Base-by-base conservation (phyloP, 2,888 invertebrate genomes). In the Sthenelais limicola region DNA sequence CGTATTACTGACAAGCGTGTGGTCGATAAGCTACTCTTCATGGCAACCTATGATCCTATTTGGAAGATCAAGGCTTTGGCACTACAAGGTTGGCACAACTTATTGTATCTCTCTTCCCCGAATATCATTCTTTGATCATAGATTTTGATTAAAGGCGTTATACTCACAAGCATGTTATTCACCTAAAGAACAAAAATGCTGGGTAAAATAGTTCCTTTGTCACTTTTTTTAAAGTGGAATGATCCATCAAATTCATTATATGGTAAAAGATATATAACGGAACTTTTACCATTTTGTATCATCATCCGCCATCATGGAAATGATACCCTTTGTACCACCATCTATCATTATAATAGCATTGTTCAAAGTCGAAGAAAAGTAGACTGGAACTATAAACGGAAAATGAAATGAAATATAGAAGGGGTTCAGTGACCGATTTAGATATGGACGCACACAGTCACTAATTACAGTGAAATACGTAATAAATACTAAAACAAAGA, bases 31-130 rank as follows among this genome's bases (percentile, higher is more conserved):
- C 80, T 88, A 18, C 76, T 87, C 30, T 78, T 83, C 38, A 76
- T 86, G 2, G 86, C 87, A 18, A 84, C 84, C 49, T 86, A 82
- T 80, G 88, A 88, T 74, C 83, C 84, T 2, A 82, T 85, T 68
- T 87, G 87, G 86, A 86, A 85, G 77, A 83, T 88, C 71, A 88
- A 88, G 79, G 87, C 87, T 28, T 73, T 85, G 5, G 87, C 88
- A 15, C 82, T 88, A 73, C 86, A 87, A 84, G 86, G 88, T 86
- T 73, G 74, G 77, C 30, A 9, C 30, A n/a, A 9, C 18, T 15
- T n/a, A 18, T 52, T 15, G 9, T n/a, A 52, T 12, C 52, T 52
- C 24, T 52, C 18, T 43, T 43, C n/a, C n/a, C n/a, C n/a, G n/a
- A n/a, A n/a, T n/a, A n/a, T n/a, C n/a, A n/a, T n/a, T n/a, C n/a